Base-by-base conservation (phyloP, 1,140 invertebrate genomes). In the Melanaphis sacchari region DNA sequence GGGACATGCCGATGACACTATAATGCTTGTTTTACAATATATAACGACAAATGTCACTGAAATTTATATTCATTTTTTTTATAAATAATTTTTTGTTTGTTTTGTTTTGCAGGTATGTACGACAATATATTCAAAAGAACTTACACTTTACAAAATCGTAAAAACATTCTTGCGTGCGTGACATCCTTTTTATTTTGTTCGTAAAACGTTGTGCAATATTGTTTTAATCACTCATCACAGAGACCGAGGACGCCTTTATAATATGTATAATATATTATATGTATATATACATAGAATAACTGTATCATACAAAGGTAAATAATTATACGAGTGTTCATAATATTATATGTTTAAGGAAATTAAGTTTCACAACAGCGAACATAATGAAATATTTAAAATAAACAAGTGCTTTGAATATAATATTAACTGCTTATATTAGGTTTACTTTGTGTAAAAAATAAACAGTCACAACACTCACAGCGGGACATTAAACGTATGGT, bases 51-150 rank as follows among this genome's bases (percentile, higher is more conserved):
- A 40, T 92, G 91, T 46, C 40, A 40, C 76, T 82, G 8, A 92
- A 92, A 92, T 49, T 40, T 84, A 81, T 81, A 81, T 46, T 92
- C 41, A n/a, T 49, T 81, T 76, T 91, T 54, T 31, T 76, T 76
- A 90, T 52, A 54, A 38, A 66, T 54, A 54, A 49, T 49, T 49
- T 49, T 54, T 91, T 43, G 8, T 81, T 82, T 82, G 49, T 92
- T 92, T 46, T 92, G 26, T 92, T 92, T 84, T 52, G 41, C 81
- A 52, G 91, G 90, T 91, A 91, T 81, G 90, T 82, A 84, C 43
- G 9, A 18, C 49, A 43, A n/a, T 82, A 76, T 11, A 15, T 41
- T 82, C 24, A 84, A 92, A 91, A 81, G 76, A 84, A 54, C 91
- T 92, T 92, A 52, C n/a, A n/a, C n/a, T n/a, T n/a, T n/a, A n/a